These are phyloP conservation scores for Gallinago solitaria DNA, from an alignment of 2,797 vertebrate genomes.

Conservation along the genomic window DNA sequence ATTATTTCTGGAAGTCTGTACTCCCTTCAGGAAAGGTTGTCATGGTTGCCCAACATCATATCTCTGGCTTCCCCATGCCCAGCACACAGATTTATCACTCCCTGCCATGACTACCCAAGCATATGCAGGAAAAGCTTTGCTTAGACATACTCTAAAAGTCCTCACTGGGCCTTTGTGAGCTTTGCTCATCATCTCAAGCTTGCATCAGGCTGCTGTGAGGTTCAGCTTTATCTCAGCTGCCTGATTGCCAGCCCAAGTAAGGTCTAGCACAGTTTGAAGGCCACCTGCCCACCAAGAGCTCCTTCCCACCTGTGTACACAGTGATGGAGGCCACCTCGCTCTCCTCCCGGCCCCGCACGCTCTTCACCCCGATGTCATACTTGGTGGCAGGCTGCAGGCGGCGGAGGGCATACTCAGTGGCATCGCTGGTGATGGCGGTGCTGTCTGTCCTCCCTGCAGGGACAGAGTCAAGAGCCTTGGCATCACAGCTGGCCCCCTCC, in stretches of 20 bases:
- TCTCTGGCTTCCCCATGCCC: background rate
- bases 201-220: background rate
- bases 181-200: background rate
- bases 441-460: conserved; percentile 88
- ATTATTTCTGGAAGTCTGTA: conserved; percentile 25
- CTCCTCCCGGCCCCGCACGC: conserved; percentile 88
- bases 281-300: conserved; percentile 38
- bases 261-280: background rate
- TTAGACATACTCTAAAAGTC: background rate
- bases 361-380: conserved; percentile 89
- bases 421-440: conserved; percentile 85
- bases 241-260: background rate
- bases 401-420: conserved; percentile 85
- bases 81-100: background rate
- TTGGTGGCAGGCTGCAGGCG: conserved; percentile 90
- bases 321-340: conserved; percentile 85
- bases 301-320: conserved; percentile 81
- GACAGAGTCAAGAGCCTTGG: conserved; percentile 25
- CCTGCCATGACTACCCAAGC: background rate
- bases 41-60: background rate
- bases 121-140: background rate
- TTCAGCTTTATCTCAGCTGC: background rate
- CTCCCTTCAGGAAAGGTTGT: background rate
- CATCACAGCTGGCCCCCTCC: fast-evolving
- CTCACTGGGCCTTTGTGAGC: background rate